Conservation (phyloP, 2,888 invertebrate species). For the Caenorhabditis auriculariae region DNA sequence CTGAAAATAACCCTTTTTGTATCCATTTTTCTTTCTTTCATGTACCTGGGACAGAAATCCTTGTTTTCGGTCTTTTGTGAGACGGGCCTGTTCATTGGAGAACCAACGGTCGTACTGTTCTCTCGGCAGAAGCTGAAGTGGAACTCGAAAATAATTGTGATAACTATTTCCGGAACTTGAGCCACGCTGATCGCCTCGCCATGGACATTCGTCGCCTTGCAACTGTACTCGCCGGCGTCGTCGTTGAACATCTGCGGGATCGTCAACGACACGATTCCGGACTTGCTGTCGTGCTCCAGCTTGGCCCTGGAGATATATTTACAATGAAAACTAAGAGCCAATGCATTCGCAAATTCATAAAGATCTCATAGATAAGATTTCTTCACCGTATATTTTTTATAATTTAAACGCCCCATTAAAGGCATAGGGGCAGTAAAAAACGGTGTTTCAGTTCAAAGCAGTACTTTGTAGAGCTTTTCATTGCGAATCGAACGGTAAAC, state of each 20-base stretch:
- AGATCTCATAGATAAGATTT: too few species aligned
- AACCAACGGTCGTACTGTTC: conserved; percentile 63
- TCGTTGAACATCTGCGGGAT: conserved; percentile 92
- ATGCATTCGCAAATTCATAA: not conserved
- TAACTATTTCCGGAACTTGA: conserved; percentile 16
- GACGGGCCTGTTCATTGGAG: conserved; percentile 63
- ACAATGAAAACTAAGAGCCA: not conserved
- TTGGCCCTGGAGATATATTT: conserved; percentile 76
- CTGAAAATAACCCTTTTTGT: not conserved
- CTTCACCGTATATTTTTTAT: too few species aligned
- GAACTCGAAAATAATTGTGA: not conserved
- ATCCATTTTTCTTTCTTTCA: not conserved
- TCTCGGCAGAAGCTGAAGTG: conserved; percentile 52
- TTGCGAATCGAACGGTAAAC: too few species aligned
- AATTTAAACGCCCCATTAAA: too few species aligned
- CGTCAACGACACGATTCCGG: conserved; percentile 84
- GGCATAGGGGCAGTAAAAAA: too few species aligned
- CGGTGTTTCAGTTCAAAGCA: too few species aligned
- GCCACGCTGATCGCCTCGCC: conserved; percentile 94
- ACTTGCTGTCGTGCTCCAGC: conserved; percentile 81
- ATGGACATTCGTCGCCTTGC: conserved; percentile 81
- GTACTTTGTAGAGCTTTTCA: too few species aligned
- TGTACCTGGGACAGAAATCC: conserved; percentile 34
- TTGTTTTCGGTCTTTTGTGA: conserved; percentile 59
- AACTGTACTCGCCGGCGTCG: conserved; percentile 73